Evolutionary conservation across 2,797 vertebrate genomes (phyloP), one percentile per base, ranked within the genome.

Genomic region (Anolis apletophallus): DNA sequence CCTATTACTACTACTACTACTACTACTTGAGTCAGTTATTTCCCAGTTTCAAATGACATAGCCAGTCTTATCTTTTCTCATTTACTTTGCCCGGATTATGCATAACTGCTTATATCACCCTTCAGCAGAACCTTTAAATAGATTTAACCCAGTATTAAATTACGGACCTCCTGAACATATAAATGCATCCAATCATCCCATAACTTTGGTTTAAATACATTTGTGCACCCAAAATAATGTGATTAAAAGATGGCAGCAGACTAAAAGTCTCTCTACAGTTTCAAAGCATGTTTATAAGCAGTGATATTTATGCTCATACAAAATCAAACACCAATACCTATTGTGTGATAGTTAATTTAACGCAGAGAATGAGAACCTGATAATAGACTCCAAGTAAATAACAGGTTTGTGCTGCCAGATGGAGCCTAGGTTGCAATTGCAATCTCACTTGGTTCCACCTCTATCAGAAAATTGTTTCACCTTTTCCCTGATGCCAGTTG

Each of bases 311-410:
- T 71, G 78, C 61, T 36, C 23, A 50, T 23, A 71, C 17, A 75
- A 36, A 87, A 82, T 13, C 16, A 78, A 16, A 46, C 9, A 40
- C 19, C 17, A 17, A 50, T 61, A n/a, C 23, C 34, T 34, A 50
- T 17, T 80, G 84, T 73, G 54, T 19, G 29, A 36, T 78, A 72
- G 78, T 83, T 72, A 72, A 71, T 72, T 46, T 78, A 64, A 72
- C 78, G 52, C 36, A 61, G 71, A 72, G 54, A 72, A 14, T 10
- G 14, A 50, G n/a, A 52, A 29, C 16, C 40, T 61, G 67, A 54
- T 78, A 61, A 83, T n/a, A 29, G 52, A 79, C 50, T 85, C 52
- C 29, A 64, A 73, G n/a, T 50, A 87, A 83, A 72, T 72, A 34
- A 61, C 40, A 61, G 23, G 67, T 83, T 78, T n/a, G 10, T 61